Evolutionary conservation across 2,888 invertebrate species (phyloP), one percentile per base, ranked within the genome.

Genomic region (Patella caerulea): DNA sequence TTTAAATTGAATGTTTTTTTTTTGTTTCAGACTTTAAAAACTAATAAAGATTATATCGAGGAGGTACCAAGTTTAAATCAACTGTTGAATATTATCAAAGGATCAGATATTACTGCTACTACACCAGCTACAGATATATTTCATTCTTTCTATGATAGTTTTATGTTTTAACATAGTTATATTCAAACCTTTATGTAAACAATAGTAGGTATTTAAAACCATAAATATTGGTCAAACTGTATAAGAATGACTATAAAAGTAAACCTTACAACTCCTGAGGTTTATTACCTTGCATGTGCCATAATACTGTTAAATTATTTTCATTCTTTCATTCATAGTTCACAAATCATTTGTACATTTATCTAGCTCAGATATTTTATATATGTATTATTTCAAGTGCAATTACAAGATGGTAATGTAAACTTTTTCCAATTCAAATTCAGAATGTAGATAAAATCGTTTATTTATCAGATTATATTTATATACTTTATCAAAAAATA

Each of bases 21-120:
- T 45, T 45, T 45, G 45, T 45, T 72, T 15, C 73, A 76, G 76
- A 65, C 73, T 17, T 73, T 76, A 34, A 69, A 65, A 17, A 54
- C 65, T 15, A 76, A 76, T 52, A 69, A 65, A 17, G 65, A 56
- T 14, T 56, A 72, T 24, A 65, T 76, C 14, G 71, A 71, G 19
- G n/a, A 53, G 11, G 59, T 72, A 24, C 69, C 72, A 24, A 52
- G 59, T 12, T 29, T 76, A 17, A 52, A 53, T 59, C 29, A 17
- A 24, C 54, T 76, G n/a, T 53, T 76, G 34, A 56, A 73, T 15
- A 54, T 76, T 19, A 69, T 76, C 29, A 73, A 72, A 17, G 76
- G 73, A 5, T 72, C 72, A 17, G 76, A 76, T 24, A 70, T 71
- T 34, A 24, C 24, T 24, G 12, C 65, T 11, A 19, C 65, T 3